Evolutionary conservation across 1,140 invertebrate species (phyloP).

Genomic region (Chrysomallon squamiferum): DNA sequence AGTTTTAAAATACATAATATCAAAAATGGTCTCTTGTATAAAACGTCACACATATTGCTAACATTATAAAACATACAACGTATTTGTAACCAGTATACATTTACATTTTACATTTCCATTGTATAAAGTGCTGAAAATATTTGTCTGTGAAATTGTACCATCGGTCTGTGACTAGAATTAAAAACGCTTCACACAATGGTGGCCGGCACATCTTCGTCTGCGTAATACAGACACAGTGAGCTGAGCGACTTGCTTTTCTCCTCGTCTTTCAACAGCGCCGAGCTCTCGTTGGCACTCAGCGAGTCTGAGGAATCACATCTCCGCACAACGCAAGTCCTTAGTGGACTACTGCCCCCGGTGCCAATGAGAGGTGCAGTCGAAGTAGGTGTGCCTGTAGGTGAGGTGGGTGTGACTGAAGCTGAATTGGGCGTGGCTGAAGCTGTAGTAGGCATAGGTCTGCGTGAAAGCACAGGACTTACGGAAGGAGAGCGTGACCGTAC

Average conservation of each 20-base stretch:
- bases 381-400: constrained; percentile 9
- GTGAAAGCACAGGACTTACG: constrained; percentile 32
- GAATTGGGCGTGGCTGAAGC: background rate
- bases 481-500: constrained; percentile 44
- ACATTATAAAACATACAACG: too few species aligned
- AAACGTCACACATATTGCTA: too few species aligned
- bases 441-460: constrained; percentile 14
- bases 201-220: constrained; percentile 73
- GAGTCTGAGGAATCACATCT: constrained; percentile 72
- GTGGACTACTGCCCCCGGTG: background rate
- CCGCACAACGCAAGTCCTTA: constrained; percentile 64
- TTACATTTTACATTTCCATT: too few species aligned
- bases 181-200: too few species aligned
- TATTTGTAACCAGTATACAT: too few species aligned
- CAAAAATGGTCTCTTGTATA: too few species aligned
- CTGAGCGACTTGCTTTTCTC: constrained; percentile 71
- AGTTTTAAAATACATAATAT: too few species aligned
- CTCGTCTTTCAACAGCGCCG: constrained; percentile 66
- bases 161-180: too few species aligned
- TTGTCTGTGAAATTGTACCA: too few species aligned
- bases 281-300: constrained; percentile 70
- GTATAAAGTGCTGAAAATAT: too few species aligned
- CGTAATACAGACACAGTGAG: constrained; percentile 74
- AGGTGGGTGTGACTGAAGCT: constrained; percentile 4
- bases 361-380: constrained; percentile 22